These are phyloP conservation scores for Eidolon dupreanum DNA, from an alignment of 2,797 vertebrate genomes.

Conservation along the genomic window DNA sequence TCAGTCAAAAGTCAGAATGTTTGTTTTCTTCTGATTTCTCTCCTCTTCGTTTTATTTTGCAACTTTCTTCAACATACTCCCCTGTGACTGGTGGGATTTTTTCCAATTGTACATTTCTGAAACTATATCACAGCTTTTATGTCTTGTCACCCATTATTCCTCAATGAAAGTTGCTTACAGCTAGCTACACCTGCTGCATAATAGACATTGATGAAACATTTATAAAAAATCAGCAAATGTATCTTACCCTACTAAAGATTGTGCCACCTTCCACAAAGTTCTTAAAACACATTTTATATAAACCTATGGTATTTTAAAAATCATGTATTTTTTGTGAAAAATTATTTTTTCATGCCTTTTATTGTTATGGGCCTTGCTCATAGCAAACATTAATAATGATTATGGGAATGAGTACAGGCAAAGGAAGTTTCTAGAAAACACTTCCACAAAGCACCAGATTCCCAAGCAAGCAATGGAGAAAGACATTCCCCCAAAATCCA, in stretches of 20 bases:
- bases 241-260: conserved; percentile 15
- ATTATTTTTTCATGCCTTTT: neutral
- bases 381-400: neutral
- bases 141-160: neutral
- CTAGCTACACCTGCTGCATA: neutral
- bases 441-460: neutral
- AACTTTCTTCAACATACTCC: neutral
- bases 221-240: conserved; percentile 22
- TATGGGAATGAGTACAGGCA: neutral
- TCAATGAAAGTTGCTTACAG: neutral
- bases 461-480: neutral
- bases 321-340: neutral
- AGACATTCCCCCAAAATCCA: neutral
- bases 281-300: neutral
- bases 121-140: neutral
- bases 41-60: conserved; percentile 33
- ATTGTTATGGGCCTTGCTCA: neutral
- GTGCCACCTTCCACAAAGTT: neutral
- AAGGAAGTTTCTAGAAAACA: conserved; percentile 1
- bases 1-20: conserved; percentile 58
- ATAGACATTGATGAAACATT: neutral
- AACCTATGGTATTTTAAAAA: neutral
- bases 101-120: neutral
- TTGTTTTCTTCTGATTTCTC: neutral
- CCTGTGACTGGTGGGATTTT: neutral